Base-by-base conservation (phyloP, 1,140 invertebrate genomes). In the Drosophila ogumai region DNA sequence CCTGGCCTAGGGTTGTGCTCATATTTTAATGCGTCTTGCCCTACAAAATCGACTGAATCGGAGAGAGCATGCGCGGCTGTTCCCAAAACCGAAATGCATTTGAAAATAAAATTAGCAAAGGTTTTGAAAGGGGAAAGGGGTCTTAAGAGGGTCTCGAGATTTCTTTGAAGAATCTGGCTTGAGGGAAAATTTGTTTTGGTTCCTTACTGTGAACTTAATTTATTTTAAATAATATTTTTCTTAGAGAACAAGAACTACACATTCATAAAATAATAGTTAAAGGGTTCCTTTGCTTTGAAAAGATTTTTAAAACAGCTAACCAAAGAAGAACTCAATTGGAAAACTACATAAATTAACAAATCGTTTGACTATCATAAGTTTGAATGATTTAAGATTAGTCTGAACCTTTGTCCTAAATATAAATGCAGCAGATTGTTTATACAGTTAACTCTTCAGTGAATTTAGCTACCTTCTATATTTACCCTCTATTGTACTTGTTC, bases 1-100 rank as follows among this genome's bases (percentile, higher is more conserved):
- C 80, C 78, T 32, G 61, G 44, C 71, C 84, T 63, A 88, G 79
- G 84, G 67, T 65, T 75, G 75, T 46, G 73, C 84, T 80, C 82
- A 82, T 76, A 71, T 76, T 84, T 79, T 68, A 82, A 79, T 79
- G 69, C 79, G 71, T 72, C 54, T 56, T 75, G 73, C 71, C 73
- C 73, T 66, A 75, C 61, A 67, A 69, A 69, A 54, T 75, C 34
- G n/a, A 22, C 13, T 3, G 41, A 52, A 55, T 47, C 28, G 52
- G 43, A 41, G 46, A 63, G 46, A 55, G 50, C 43, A 55, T 64
- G 57, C 46, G 44, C 43, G 34, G 19, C 59, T 43, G 50, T 61
- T 15, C 66, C 52, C 52, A 31, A 72, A 72, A 67, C 68, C 52
- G 28, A 59, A 72, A 58, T 58, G 52, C 49, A 71, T 58, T 32